These are phyloP conservation scores for Drosophila teissieri DNA, from an alignment of 1,140 invertebrate genomes.

Conservation along the genomic window DNA sequence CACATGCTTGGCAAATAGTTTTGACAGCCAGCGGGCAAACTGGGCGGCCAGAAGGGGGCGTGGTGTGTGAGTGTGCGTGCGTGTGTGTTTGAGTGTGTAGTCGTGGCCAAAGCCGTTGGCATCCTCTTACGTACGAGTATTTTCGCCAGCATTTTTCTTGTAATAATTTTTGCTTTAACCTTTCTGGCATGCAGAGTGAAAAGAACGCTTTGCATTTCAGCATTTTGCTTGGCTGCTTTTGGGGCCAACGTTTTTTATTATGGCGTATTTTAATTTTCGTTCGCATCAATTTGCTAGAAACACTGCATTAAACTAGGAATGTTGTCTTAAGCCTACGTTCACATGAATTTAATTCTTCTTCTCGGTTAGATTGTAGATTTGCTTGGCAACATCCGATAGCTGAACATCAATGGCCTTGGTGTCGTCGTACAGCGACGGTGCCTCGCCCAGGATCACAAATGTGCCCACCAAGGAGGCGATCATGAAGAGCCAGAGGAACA, in stretches of 20 bases:
- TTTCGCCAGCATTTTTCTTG: conserved; percentile 41
- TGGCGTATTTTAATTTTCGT: conserved; percentile 35
- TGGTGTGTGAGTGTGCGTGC: background rate
- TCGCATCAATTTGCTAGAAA: conserved; percentile 47
- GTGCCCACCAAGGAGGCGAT: conserved; percentile 96
- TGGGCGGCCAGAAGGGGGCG: background rate
- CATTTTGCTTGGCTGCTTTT: conserved; percentile 61
- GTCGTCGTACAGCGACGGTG: conserved; percentile 95
- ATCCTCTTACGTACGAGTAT: conserved; percentile 35
- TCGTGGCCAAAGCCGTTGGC: conserved; percentile 32
- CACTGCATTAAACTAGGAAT: conserved; percentile 63
- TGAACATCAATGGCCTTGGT: conserved; percentile 92
- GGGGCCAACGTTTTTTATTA: conserved; percentile 54
- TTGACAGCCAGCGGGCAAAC: conserved; percentile 29
- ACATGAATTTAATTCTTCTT: conserved; percentile 82
- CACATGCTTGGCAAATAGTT: conserved; percentile 56
- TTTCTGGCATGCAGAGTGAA: conserved; percentile 23
- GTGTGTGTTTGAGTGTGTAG: too few species aligned
- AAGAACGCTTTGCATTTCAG: conserved; percentile 55
- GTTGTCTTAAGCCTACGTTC: conserved; percentile 45
- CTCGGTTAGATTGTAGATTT: conserved; percentile 85
- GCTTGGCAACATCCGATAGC: conserved; percentile 92
- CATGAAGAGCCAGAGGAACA: conserved; percentile 98
- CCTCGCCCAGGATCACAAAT: conserved; percentile 94
- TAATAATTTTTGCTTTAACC: conserved; percentile 42